A percentile compares a stretch with the other conserved stretches of the same genome.
phyloP scores from a whole-genome alignment of 2,113 vertebrate species.

The Eira barbara region DNA sequence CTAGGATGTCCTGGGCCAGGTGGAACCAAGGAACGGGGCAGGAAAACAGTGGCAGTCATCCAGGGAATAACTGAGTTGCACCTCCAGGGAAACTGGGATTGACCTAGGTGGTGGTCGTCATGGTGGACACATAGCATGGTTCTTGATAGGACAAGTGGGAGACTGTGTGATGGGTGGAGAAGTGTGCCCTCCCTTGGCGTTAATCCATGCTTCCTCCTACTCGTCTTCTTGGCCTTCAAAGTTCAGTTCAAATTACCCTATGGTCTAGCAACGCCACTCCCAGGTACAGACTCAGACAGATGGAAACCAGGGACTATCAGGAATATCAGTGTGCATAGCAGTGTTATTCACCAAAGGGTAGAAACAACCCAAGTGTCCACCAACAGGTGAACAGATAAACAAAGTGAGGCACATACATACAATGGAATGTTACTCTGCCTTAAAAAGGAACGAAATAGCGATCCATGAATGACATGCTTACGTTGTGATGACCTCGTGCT shows the following conservation, averaged over 20 bases:
- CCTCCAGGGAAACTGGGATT: neutral
- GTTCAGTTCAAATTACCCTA: neutral
- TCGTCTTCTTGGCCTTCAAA: neutral
- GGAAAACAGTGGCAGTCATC: neutral
- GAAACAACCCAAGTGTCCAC: neutral
- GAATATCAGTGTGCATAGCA: neutral
- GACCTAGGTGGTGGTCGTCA: neutral
- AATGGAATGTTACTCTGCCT: neutral
- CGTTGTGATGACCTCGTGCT: neutral
- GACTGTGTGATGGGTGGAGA: neutral
- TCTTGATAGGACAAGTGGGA: neutral
- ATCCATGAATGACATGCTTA: neutral
- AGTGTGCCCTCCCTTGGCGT: neutral
- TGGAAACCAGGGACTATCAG: neutral
- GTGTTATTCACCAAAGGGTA: neutral
- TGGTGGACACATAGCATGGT: accelerated
- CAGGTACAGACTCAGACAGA: too few species aligned
- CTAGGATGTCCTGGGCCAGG: neutral
- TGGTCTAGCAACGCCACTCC: neutral
- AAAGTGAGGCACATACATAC: neutral
- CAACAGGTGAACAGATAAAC: neutral
- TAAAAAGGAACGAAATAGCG: neutral
- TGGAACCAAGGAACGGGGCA: neutral
- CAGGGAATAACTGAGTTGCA: neutral
- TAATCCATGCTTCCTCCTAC: neutral